Percentiles rank a stretch among this genome's conserved stretches.
Evolutionary conservation across 2,113 vertebrate genomes (phyloP).

Genomic region (Alligator sinensis): DNA sequence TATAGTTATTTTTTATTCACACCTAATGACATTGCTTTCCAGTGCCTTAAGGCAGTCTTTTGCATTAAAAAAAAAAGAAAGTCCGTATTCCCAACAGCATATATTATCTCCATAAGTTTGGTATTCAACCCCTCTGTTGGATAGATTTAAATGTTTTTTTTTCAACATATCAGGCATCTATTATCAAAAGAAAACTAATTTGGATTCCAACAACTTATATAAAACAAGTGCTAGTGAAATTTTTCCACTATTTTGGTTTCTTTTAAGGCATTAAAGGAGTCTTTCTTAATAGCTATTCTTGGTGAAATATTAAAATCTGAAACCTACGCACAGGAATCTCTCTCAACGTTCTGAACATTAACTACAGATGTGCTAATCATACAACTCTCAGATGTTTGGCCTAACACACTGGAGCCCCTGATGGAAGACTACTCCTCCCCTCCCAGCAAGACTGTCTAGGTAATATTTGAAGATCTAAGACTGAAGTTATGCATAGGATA

Average conservation of each 20-base stretch:
- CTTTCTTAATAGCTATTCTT: neutral
- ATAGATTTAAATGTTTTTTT: neutral
- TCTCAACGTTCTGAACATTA: neutral
- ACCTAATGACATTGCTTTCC: neutral
- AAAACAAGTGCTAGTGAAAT: neutral
- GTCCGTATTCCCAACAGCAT: accelerated
- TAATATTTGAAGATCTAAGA: neutral
- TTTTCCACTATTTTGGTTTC: neutral
- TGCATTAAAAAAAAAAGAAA: neutral
- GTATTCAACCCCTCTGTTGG: neutral
- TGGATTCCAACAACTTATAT: neutral
- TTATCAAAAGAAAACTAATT: neutral
- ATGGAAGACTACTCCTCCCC: neutral
- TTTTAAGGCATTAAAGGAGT: neutral
- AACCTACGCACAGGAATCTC: neutral
- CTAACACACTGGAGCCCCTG: neutral
- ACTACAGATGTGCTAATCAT: neutral
- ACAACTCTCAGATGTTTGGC: neutral
- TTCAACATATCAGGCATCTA: neutral
- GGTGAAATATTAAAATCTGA: neutral
- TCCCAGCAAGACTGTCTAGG: neutral
- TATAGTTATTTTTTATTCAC: neutral
- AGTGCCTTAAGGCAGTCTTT: neutral
- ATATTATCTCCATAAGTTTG: neutral
- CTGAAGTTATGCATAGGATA: neutral